Evolutionary conservation across 2,797 vertebrate species (phyloP), one percentile per base, ranked within the genome.

Genomic region (Capromys pilorides): DNA sequence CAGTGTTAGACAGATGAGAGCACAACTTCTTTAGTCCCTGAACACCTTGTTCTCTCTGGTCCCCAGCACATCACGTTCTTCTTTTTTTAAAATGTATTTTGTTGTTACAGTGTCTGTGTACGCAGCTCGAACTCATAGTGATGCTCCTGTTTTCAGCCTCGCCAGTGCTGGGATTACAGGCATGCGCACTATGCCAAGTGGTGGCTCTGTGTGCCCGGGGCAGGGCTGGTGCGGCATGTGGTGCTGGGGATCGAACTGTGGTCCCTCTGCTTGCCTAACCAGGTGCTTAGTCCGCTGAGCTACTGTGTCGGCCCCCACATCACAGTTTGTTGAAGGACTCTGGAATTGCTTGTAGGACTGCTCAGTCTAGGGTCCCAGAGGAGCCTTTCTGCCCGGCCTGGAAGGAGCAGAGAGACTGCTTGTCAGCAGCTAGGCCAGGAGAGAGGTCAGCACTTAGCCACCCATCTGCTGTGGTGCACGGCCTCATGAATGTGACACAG

Each of bases 311-410:
- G 13, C 51, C 51, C 51, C 51, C 84, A 92, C 91, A 89, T 96
- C 90, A 59, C 92, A 86, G 19, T 96, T 98, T 97, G 91, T 94
- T 62, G 54, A 96, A 96, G 90, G 95, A 96, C 95, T 97, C 88
- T 83, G 69, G 95, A 89, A 97, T 97, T 95, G 90, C 94, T n/a
- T 96, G 97, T 94, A 97, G 89, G 90, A 77, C 96, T 96, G 95
- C 96, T 88, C 94, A 75, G 90, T 81, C 96, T 86, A 89, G 93
- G 57, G 83, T 96, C 95, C 86, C 88, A 91, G 80, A 86, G 62
- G 62, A 93, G 92, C 85, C 90, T 96, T 92, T 86, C 59, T 79
- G 78, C 64, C 64, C 16, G 7, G 45, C 21, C 81, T 36, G 59
- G 91, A 87, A 78, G 94, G 19, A 87, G 51, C 21, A 54, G 82